Conservation (phyloP, 92 coral and sea anemone species). For the Zoanthus solanderi region DNA sequence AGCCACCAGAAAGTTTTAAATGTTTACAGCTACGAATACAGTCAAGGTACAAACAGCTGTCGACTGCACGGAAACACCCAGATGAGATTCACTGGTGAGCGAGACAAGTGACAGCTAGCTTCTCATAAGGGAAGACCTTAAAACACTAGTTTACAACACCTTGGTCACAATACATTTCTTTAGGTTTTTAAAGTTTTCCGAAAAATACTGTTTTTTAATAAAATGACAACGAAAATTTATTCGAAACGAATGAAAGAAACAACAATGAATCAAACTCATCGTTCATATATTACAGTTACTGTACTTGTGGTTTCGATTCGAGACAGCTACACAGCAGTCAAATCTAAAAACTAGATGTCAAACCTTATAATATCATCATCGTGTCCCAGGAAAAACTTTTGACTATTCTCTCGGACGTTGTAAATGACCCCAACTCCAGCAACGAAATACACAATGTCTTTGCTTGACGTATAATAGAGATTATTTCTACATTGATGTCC, state of each 20-base stretch:
- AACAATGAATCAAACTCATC: neutral
- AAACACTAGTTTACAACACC: neutral
- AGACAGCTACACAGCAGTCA: neutral
- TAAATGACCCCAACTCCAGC: slow-evolving; percentile 98
- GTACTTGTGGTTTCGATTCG: neutral
- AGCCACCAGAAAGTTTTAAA: too few species aligned
- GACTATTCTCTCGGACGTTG: slow-evolving; percentile 86
- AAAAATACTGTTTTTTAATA: neutral
- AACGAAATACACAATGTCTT: slow-evolving; percentile 95
- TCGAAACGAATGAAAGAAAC: neutral
- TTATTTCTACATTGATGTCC: slow-evolving; percentile 99
- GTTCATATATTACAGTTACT: neutral
- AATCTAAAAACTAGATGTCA: neutral
- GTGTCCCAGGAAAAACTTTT: slow-evolving; percentile 95
- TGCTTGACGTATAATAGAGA: slow-evolving; percentile 86
- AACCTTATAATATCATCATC: slow-evolving; percentile 99
- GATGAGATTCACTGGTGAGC: neutral
- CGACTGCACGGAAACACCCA: neutral
- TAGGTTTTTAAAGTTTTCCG: neutral
- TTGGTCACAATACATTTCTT: neutral
- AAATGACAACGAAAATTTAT: neutral
- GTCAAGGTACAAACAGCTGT: neutral
- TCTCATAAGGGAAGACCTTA: neutral
- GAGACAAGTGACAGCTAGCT: neutral
- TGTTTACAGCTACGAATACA: too few species aligned